A percentile compares a stretch with the other conserved stretches of the same genome.
Evolutionary conservation across 23 tunicate species (phyloP).

Genomic region (Ascidia mentula): DNA sequence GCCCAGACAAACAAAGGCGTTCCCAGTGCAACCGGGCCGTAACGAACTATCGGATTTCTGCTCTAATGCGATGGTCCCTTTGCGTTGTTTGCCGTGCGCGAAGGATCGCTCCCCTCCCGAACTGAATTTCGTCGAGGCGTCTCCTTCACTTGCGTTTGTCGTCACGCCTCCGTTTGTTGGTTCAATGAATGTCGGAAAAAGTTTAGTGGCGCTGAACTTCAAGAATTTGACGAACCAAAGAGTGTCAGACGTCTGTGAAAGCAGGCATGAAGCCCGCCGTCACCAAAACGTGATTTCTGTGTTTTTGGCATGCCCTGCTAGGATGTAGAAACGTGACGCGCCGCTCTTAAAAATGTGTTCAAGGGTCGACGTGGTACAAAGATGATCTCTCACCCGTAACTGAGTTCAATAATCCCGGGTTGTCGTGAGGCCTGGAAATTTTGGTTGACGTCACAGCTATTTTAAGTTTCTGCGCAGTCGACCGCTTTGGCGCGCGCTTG

Average conservation of each 20-base stretch:
- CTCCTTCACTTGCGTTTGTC: neutral
- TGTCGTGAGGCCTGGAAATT: constrained; percentile 2
- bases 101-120: neutral
- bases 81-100: neutral
- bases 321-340: neutral
- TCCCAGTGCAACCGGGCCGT: constrained; percentile 7
- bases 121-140: neutral
- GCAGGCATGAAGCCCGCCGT: neutral
- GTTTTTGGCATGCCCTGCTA: neutral
- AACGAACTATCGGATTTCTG: neutral
- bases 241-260: neutral
- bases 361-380: constrained; percentile 5
- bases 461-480: neutral
- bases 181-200: neutral
- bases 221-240: neutral
- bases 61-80: neutral
- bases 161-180: neutral
- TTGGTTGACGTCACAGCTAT: constrained; percentile 2
- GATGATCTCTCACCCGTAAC: neutral
- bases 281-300: neutral
- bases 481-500: too few relatives aligned
- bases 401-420: neutral
- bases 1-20: constrained; percentile 27
- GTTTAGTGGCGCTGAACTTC: neutral
- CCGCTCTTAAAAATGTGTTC: neutral